Evolutionary conservation across 2,797 vertebrate species (phyloP).

Genomic region (Sciurus carolinensis): DNA sequence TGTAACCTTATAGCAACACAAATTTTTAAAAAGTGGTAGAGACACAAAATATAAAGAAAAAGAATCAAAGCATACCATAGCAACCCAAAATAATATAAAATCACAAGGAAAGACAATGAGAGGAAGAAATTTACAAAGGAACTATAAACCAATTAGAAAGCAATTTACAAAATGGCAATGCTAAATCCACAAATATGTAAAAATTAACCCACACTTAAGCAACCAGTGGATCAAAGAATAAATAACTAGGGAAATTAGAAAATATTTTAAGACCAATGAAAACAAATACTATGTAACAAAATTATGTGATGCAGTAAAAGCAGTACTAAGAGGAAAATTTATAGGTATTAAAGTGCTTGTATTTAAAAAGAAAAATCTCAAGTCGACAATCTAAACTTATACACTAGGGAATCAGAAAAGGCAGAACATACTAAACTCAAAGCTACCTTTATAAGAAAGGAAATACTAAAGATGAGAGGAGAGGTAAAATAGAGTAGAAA

Average conservation of each 20-base stretch:
- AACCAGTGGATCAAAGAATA: conserved; percentile 28
- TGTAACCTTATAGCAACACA: neutral
- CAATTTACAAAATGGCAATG: neutral
- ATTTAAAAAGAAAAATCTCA: neutral
- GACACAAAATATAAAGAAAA: conserved; percentile 24
- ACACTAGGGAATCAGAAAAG: neutral
- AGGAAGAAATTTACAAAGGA: conserved; percentile 16
- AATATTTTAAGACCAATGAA: neutral
- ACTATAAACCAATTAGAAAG: conserved; percentile 1
- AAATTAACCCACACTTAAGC: neutral
- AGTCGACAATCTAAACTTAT: neutral
- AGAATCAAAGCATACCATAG: neutral
- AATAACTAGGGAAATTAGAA: neutral
- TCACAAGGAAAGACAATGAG: conserved; percentile 10
- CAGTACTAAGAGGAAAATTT: neutral
- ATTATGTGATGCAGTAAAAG: neutral
- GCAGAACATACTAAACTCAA: neutral
- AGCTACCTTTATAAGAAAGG: neutral
- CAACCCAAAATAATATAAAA: conserved; percentile 3
- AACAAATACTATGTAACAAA: neutral
- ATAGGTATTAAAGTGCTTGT: neutral
- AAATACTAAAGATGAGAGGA: neutral
- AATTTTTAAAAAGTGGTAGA: conserved; percentile 18
- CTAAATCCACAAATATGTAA: neutral
- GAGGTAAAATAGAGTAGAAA: neutral